Percentiles rank a stretch among this genome's conserved stretches.
Conservation (phyloP, 1,140 invertebrate genomes). For the Battus philenor region DNA sequence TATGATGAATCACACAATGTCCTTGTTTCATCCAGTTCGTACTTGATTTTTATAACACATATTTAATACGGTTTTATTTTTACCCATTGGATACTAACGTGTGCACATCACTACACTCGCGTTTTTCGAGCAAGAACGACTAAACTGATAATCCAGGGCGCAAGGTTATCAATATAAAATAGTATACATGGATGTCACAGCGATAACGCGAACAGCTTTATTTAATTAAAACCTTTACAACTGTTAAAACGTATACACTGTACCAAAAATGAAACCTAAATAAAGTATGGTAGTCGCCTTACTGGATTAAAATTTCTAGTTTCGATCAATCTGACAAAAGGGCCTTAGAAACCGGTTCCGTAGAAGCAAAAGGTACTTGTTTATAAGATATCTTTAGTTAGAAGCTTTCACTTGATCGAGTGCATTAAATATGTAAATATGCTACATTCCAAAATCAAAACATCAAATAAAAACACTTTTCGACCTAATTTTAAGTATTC, state of each 20-base stretch:
- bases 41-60: slow-evolving; percentile 7
- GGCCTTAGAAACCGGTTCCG: slow-evolving; percentile 15
- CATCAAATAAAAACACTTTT: no score
- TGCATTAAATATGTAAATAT: no score
- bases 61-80: slow-evolving; percentile 4
- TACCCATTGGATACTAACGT: slow-evolving; percentile 12
- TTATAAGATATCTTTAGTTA: neutral
- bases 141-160: slow-evolving; percentile 1
- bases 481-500: no score
- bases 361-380: slow-evolving; percentile 4
- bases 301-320: slow-evolving; percentile 14
- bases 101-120: slow-evolving; percentile 2
- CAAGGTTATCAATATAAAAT: slow-evolving; percentile 8
- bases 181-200: no score
- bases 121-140: neutral
- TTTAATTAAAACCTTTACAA: no score
- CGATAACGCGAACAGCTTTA: no score
- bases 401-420: slow-evolving; percentile 6
- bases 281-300: slow-evolving; percentile 12
- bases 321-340: slow-evolving; percentile 11
- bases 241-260: slow-evolving; percentile 6
- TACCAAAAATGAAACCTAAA: slow-evolving; percentile 4
- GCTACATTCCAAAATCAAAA: no score
- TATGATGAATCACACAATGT: slow-evolving; percentile 9
- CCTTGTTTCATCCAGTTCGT: slow-evolving; percentile 6